Conservation (phyloP, 2,888 invertebrate species). For the Drosophila borborema region DNA sequence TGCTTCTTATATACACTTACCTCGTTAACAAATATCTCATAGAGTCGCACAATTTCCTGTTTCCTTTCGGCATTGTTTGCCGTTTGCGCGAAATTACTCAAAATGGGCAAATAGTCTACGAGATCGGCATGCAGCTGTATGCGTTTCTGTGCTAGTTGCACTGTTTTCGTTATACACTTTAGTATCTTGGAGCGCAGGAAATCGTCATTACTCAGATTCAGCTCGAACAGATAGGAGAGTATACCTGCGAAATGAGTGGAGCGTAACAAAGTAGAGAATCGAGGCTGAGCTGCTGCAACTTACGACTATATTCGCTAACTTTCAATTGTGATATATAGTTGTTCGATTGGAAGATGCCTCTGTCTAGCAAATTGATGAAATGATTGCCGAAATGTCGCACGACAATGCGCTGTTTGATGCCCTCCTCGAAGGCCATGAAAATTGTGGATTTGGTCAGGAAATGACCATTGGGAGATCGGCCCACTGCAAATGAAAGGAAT, state of each 20-base stretch:
- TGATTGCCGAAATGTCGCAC: constrained; percentile 73
- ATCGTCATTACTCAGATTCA: constrained; percentile 57
- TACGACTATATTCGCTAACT: constrained; percentile 81
- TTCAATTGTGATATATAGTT: constrained; percentile 70
- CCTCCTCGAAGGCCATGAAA: constrained; percentile 75
- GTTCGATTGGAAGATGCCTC: constrained; percentile 77
- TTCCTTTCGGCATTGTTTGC: constrained; percentile 62
- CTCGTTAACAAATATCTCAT: constrained; percentile 71
- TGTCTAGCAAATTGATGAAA: constrained; percentile 76
- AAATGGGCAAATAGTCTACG: constrained; percentile 75
- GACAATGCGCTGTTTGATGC: constrained; percentile 65
- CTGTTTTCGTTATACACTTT: constrained; percentile 75
- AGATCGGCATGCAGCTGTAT: constrained; percentile 80
- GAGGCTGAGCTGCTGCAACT: constrained; percentile 33
- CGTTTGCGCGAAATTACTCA: constrained; percentile 51
- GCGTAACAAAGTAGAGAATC: neutral
- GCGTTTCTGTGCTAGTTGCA: constrained; percentile 72
- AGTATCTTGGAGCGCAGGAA: constrained; percentile 66
- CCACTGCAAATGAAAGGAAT: constrained; percentile 33
- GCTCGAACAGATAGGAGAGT: constrained; percentile 81
- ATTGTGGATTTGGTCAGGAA: constrained; percentile 69
- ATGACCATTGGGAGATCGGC: constrained; percentile 41
- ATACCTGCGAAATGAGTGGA: constrained; percentile 58
- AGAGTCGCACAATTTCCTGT: constrained; percentile 77
- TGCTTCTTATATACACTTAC: constrained; percentile 36